Conservation (phyloP, 1,140 invertebrate genomes). For the Thalassaphorura encarpata region DNA sequence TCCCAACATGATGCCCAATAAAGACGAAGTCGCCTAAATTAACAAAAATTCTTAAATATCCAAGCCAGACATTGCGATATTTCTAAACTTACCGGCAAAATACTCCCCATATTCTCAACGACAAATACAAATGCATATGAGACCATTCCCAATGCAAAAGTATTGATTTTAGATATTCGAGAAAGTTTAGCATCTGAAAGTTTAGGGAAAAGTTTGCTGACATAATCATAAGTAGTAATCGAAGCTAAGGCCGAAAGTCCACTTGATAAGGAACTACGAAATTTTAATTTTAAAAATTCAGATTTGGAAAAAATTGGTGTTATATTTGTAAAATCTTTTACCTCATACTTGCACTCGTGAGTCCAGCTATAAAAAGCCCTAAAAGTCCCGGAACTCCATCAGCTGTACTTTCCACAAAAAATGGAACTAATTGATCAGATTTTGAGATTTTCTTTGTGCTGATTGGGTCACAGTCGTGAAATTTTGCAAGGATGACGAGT, state of each 20-base stretch:
- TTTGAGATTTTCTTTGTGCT: conserved; percentile 3
- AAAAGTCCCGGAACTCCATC: conserved; percentile 41
- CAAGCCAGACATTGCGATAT: background rate
- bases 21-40: background rate
- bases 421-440: conserved; percentile 40
- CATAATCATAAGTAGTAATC: conserved; percentile 29
- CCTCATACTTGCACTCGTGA: conserved; percentile 49
- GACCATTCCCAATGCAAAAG: conserved; percentile 18
- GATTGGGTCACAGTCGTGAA: conserved; percentile 21
- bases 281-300: background rate
- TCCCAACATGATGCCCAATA: conserved; percentile 39
- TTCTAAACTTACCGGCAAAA: conserved; percentile 25
- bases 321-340: conserved; percentile 27
- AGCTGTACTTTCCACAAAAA: conserved; percentile 47
- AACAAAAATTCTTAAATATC: background rate
- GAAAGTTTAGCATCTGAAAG: conserved; percentile 21
- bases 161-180: conserved; percentile 23
- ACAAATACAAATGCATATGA: conserved; percentile 29
- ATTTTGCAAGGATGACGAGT: background rate
- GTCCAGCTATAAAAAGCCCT: conserved; percentile 47
- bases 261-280: conserved; percentile 22
- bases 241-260: conserved; percentile 25
- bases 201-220: conserved; percentile 24
- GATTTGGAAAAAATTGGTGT: background rate
- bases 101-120: conserved; percentile 24